Conservation (phyloP, 2,888 invertebrate species). For the Trypoxylon attenuatum region DNA sequence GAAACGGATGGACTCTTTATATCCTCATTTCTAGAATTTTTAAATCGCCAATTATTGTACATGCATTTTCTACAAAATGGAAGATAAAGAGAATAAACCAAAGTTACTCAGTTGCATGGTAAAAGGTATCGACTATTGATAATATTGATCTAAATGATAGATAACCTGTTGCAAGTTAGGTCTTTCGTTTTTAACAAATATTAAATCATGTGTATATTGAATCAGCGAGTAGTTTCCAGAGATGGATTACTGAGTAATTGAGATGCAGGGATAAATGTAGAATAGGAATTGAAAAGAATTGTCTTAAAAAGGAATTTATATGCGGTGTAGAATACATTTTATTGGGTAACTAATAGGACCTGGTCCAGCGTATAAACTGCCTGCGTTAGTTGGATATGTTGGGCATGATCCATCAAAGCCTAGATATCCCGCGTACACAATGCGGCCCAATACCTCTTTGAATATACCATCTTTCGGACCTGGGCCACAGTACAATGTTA, state of each 20-base stretch:
- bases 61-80: no score
- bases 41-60: no score
- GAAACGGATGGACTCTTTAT: no score
- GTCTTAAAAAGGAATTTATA: background rate
- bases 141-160: no score
- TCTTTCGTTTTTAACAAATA: background rate
- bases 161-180: background rate
- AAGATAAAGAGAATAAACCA: conserved; percentile 37
- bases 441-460: conserved; percentile 68
- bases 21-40: no score
- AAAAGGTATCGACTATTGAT: no score
- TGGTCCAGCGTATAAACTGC: conserved; percentile 81
- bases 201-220: background rate
- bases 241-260: no score
- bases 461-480: conserved; percentile 68
- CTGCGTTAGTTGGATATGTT: conserved; percentile 79
- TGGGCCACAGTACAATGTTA: conserved; percentile 75
- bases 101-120: conserved; percentile 43
- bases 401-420: conserved; percentile 79
- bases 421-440: conserved; percentile 81
- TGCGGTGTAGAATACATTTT: background rate
- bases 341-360: no score
- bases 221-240: no score
- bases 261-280: no score
- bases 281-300: background rate